Evolutionary conservation across 2,888 invertebrate genomes (phyloP), one percentile per base, ranked within the genome.

Genomic region (Sinopyrophorus schimmeli): DNA sequence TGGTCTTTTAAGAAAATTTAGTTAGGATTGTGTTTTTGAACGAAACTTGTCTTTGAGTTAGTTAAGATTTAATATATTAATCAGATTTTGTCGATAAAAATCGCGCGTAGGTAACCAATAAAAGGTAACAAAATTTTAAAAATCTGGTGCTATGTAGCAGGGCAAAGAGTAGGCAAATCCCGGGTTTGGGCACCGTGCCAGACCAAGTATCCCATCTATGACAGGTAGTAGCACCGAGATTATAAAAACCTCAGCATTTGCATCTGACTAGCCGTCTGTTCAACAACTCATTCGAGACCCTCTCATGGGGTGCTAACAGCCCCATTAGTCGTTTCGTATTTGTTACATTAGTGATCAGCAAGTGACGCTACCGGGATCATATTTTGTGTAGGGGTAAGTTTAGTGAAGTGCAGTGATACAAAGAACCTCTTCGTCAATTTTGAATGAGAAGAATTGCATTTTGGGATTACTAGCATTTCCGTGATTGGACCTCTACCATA

Each of bases 191-290:
- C 66, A 62, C 56, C 56, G 58, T 58, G 59, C 59, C 59, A 53
- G 28, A 35, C 38, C 35, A 43, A 32, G 49, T 43, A 49, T 43
- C 46, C 59, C 62, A 66, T 68, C 69, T 69, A 75, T 75, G 74
- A 76, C 75, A 77, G 76, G 74, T 76, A 75, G 75, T 67, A 50
- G 50, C 40, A 71, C 77, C 76, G 75, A 76, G 74, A 75, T 79
- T 80, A 80, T 79, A 80, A 79, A 80, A 79, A 75, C 73, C 70
- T 73, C 70, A 72, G 70, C 74, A 71, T 68, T 69, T 66, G 69
- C 65, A 69, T 63, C 68, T 72, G 74, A 74, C 70, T 71, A 79
- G 77, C 78, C 79, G 79, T 79, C 76, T 76, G 76, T 76, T 75
- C 74, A 52, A 52, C 43, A 43, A 39, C 47, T 42, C 43, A 39